These are phyloP conservation scores for Macrocentrus cingulum DNA, from an alignment of 1,140 invertebrate species.

Conservation along the genomic window DNA sequence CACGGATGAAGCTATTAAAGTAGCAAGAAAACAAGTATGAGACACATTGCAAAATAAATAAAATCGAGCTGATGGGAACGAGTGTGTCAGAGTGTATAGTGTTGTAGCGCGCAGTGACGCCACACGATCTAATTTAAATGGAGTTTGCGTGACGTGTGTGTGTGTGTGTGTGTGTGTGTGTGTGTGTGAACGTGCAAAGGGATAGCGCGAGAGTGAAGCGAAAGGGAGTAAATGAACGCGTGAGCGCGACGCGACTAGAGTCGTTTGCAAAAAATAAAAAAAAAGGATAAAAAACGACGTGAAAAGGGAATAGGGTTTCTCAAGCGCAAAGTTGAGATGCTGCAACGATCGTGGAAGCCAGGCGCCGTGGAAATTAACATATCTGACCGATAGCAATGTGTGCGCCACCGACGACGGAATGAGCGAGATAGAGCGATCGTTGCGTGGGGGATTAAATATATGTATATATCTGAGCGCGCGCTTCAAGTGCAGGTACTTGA, in stretches of 20 bases:
- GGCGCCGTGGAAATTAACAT: slow-evolving; percentile 52
- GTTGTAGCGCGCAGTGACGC: slow-evolving; percentile 24
- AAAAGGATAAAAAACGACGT: background rate
- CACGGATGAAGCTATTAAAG: slow-evolving; percentile 37
- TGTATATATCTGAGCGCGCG: background rate
- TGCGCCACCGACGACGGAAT: background rate
- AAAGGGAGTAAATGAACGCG: background rate
- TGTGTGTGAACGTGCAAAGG: background rate
- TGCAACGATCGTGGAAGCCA: slow-evolving; percentile 25
- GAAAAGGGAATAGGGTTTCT: no score
- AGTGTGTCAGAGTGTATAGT: background rate
- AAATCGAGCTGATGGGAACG: slow-evolving; percentile 6
- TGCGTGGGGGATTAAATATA: background rate
- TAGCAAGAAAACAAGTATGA: background rate
- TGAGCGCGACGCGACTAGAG: no score
- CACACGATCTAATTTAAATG: slow-evolving; percentile 51
- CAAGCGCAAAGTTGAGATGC: slow-evolving; percentile 15
- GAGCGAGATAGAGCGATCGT: background rate
- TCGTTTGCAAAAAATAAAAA: no score
- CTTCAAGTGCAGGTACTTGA: slow-evolving; percentile 23
- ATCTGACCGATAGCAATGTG: slow-evolving; percentile 46
- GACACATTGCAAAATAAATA: slow-evolving; percentile 1
- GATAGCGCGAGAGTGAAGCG: slow-evolving; percentile 9
- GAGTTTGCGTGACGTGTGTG: slow-evolving; percentile 34
- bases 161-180: background rate